Conservation (phyloP, 2,888 invertebrate species). For the Papilio protenor region DNA sequence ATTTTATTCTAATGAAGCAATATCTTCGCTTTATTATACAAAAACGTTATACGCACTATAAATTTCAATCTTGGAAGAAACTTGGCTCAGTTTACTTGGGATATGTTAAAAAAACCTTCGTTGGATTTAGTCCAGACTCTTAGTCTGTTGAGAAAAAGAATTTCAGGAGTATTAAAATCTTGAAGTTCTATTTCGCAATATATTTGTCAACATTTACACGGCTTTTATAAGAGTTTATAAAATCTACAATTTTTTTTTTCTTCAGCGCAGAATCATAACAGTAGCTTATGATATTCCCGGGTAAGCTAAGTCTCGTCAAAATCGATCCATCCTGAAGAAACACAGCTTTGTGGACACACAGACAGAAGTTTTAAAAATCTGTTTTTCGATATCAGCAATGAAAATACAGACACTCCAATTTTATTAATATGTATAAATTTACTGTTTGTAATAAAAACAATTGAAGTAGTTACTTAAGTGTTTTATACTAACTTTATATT, state of each 20-base stretch:
- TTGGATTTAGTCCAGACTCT: constrained; percentile 40
- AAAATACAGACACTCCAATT: too few species aligned
- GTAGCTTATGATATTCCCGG: too few species aligned
- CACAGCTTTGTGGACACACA: too few species aligned
- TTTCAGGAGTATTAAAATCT: background rate
- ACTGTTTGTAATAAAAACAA: background rate
- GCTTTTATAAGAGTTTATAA: too few species aligned
- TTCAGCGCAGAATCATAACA: too few species aligned
- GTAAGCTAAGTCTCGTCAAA: too few species aligned
- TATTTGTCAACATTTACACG: background rate
- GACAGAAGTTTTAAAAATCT: too few species aligned
- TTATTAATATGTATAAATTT: too few species aligned
- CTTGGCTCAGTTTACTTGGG: constrained; percentile 38
- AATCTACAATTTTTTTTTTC: too few species aligned
- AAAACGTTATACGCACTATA: constrained; percentile 36
- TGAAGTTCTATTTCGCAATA: too few species aligned
- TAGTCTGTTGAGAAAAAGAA: constrained; percentile 31
- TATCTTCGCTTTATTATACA: constrained; percentile 28
- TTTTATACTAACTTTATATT: background rate
- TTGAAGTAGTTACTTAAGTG: background rate
- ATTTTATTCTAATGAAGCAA: constrained; percentile 19
- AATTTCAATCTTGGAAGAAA: constrained; percentile 42
- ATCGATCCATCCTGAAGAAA: too few species aligned
- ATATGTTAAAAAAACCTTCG: constrained; percentile 32
- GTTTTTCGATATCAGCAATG: too few species aligned